Percentiles rank a stretch among this genome's conserved stretches.
Conservation (phyloP, 2,113 vertebrate genomes). For the Pseudorasbora parva region DNA sequence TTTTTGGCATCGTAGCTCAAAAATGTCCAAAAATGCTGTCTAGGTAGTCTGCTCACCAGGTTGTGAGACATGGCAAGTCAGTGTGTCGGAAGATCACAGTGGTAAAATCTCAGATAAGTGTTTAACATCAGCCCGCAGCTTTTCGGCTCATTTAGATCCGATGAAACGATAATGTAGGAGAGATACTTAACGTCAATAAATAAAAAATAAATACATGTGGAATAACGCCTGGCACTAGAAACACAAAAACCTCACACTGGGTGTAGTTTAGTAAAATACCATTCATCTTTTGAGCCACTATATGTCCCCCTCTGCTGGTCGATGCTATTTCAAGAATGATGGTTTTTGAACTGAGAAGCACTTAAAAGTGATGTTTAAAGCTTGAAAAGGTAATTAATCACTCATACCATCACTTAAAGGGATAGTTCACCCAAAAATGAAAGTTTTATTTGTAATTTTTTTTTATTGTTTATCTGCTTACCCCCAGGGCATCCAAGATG, state of each 20-base stretch:
- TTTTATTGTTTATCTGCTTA: too few relatives aligned
- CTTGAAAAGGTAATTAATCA: background rate
- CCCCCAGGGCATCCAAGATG: too few relatives aligned
- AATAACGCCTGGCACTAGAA: background rate
- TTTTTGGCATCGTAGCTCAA: background rate
- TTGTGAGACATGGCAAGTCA: background rate
- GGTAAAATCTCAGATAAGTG: background rate
- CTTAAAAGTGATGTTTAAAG: background rate
- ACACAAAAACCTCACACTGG: background rate
- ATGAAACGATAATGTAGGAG: background rate
- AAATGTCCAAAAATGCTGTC: background rate
- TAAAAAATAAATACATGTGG: background rate
- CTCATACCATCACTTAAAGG: background rate
- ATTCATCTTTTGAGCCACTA: background rate
- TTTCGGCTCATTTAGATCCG: background rate
- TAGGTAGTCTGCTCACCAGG: background rate
- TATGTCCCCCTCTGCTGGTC: slow-evolving; percentile 7
- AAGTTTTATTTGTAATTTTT: too few relatives aligned
- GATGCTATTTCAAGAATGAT: background rate
- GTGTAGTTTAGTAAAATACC: too few relatives aligned
- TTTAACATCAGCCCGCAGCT: background rate
- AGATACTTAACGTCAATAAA: background rate
- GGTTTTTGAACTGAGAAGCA: background rate
- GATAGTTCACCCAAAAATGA: too few relatives aligned
- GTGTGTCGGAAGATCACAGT: slow-evolving; percentile 6